phyloP scores from a whole-genome alignment of 1,140 invertebrate species.

The Leptestheria dahalacensis region DNA sequence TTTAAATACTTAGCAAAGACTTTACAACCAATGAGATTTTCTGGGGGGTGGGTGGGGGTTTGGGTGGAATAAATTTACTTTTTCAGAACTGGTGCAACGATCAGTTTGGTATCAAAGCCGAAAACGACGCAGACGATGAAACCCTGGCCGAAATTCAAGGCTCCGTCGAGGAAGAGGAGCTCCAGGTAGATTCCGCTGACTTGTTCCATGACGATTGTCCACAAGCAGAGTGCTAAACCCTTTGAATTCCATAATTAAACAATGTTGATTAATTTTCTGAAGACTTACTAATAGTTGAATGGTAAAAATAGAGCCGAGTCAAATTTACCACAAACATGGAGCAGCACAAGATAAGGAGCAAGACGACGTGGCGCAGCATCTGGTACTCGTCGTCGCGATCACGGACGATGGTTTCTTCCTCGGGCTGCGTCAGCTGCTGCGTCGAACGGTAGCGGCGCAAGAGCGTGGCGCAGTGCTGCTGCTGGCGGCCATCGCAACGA shows the following conservation, averaged over 20 bases:
- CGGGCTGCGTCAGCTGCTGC: constrained; percentile 37
- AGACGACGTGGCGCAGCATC: constrained; percentile 59
- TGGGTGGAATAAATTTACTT: no score
- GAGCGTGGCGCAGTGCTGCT: constrained; percentile 35
- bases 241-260: constrained; percentile 28
- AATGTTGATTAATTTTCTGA: constrained; percentile 8
- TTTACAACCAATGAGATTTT: no score
- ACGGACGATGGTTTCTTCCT: constrained; percentile 28
- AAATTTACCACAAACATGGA: constrained; percentile 81
- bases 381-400: constrained; percentile 40
- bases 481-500: constrained; percentile 24
- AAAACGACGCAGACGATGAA: constrained; percentile 71
- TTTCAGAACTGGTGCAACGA: constrained; percentile 47
- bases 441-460: constrained; percentile 37
- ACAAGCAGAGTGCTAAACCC: constrained; percentile 69
- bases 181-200: constrained; percentile 79
- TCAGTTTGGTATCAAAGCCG: constrained; percentile 53
- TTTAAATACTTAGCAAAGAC: background rate
- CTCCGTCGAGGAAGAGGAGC: constrained; percentile 74
- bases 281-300: background rate
- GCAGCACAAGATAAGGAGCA: constrained; percentile 60
- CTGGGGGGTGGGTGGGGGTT: no score
- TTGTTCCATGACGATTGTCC: constrained; percentile 69
- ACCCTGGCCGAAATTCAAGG: constrained; percentile 75
- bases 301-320: no score